phyloP scores from a whole-genome alignment of 2,113 vertebrate species.

The Pundamilia nyererei region DNA sequence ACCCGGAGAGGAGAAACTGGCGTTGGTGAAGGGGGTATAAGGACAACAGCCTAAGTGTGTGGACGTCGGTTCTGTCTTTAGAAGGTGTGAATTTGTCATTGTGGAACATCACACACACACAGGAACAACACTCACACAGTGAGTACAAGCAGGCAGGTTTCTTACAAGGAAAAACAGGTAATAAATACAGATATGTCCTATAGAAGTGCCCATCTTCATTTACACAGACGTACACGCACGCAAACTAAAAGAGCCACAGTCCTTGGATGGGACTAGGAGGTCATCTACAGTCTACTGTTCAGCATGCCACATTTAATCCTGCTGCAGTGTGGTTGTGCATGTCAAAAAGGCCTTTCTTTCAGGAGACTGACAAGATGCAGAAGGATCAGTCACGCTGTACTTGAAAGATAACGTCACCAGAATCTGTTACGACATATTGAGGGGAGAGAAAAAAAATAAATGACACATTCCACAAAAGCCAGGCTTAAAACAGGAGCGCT shows the following conservation, averaged over 20 bases:
- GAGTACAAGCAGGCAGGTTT: neutral
- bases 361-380: constrained; percentile 56
- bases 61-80: constrained; percentile 24
- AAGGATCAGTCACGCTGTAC: constrained; percentile 59
- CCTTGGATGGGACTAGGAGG: constrained; percentile 8
- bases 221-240: neutral
- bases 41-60: constrained; percentile 27
- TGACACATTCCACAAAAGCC: constrained; percentile 34
- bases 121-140: neutral
- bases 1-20: neutral
- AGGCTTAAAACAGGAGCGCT: constrained; percentile 19
- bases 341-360: constrained; percentile 37
- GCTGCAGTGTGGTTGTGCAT: constrained; percentile 30
- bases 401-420: constrained; percentile 56
- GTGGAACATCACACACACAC: neutral
- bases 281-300: constrained; percentile 28
- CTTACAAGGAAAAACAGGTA: neutral
- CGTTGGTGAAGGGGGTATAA: neutral
- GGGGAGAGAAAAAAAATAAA: neutral
- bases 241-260: neutral
- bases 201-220: neutral
- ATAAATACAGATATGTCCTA: neutral
- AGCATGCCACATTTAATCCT: constrained; percentile 31
- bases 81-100: constrained; percentile 46
- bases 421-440: constrained; percentile 54